Evolutionary conservation across 2,797 vertebrate genomes (phyloP), one percentile per base, ranked within the genome.

Genomic region (Bovichtus diacanthus): DNA sequence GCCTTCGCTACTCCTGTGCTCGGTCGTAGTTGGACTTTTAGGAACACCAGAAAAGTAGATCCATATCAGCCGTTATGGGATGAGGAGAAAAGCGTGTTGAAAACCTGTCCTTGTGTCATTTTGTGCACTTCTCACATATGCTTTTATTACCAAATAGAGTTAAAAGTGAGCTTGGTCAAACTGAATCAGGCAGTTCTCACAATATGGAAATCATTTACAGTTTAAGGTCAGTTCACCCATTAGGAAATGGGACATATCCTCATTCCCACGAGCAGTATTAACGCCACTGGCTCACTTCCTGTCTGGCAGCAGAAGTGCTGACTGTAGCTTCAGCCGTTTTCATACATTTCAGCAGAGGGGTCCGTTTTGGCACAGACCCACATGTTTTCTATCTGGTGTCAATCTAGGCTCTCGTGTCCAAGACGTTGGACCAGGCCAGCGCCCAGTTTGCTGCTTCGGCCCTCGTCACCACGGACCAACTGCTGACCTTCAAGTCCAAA

Each of bases 371-470:
- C 84, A 31, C 63, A 2, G 15, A 9, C 59, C 46, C 64, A 34
- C 54, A 12, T 19, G 47, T 74, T 50, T 27, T 63, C 27, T 54
- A 15, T 23, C 43, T 66, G 31, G 10, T 76, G 76, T 70, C 38
- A 13, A 7, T 70, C 19, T 70, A 99, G 98, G 93, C 95, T 75
- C 95, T 97, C 69, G 93, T 94, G 88, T 97, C 97, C 77, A 98
- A 99, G 94, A 99, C 96, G 59, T 86, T 99, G 95, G 98, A 99
- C 94, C 98, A 98, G 85, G 97, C 96, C 93, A 97, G 97, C 74
- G 98, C 98, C 86, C 98, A 99, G 71, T 99, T 98, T 90, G 98
- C 98, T 82, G 98, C 97, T 82, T 99, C 98, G 81, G 98, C 98
- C 82, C 96, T 99, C 87, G 94, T 99, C 94, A 98, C 97, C 62